phyloP scores from a whole-genome alignment of 2,888 invertebrate genomes.

The Didymodactylos carnosus region DNA sequence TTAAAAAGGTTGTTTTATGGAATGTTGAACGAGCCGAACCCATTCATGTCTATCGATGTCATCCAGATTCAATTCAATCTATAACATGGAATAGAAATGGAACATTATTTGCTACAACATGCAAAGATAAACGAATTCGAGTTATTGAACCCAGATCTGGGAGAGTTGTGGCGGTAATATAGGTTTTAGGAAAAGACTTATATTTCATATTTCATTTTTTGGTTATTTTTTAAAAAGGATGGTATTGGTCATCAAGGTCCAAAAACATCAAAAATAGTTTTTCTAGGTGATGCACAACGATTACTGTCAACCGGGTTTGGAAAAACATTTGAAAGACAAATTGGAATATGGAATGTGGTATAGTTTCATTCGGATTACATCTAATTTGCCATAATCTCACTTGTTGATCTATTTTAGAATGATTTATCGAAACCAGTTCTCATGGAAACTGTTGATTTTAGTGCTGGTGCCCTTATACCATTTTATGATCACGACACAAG shows the following conservation, averaged over 20 bases:
- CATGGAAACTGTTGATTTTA: constrained; percentile 38
- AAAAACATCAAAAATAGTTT: constrained; percentile 47
- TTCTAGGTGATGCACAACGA: constrained; percentile 52
- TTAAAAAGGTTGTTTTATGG: constrained; percentile 76
- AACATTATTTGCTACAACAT: constrained; percentile 65
- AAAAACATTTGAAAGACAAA: constrained; percentile 72
- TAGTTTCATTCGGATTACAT: neutral
- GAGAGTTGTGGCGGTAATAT: constrained; percentile 44
- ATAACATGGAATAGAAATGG: constrained; percentile 77
- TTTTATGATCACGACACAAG: constrained; percentile 77
- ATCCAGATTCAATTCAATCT: constrained; percentile 45
- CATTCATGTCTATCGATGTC: constrained; percentile 8
- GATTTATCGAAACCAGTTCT: constrained; percentile 10
- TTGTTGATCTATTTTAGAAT: neutral
- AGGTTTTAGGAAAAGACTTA: too few relatives aligned
- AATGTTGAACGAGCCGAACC: constrained; percentile 59
- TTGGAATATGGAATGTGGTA: constrained; percentile 51
- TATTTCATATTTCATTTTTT: neutral
- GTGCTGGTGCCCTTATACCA: constrained; percentile 59
- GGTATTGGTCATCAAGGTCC: constrained; percentile 65
- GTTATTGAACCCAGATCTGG: constrained; percentile 72
- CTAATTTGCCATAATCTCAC: constrained; percentile 14
- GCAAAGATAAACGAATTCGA: constrained; percentile 73
- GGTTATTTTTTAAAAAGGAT: constrained; percentile 39
- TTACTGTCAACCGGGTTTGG: constrained; percentile 80